Base-by-base conservation (phyloP, 2,888 invertebrate genomes). In the Horisme vitalbata region DNA sequence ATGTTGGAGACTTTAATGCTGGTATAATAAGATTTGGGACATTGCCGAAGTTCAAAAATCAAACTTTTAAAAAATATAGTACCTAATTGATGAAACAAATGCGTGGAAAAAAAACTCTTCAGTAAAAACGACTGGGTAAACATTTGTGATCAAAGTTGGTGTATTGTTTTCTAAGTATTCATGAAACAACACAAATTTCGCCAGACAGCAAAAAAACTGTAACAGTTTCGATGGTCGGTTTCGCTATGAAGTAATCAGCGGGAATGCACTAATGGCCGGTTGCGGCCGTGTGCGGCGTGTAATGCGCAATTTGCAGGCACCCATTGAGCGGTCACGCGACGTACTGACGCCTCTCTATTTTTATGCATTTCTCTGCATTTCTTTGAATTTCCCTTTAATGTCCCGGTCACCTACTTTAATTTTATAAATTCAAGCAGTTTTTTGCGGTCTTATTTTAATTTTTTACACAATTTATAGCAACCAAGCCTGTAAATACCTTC, bases 191-290 rank as follows among this genome's bases (percentile, higher is more conserved):
- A 65, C 54, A 43, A 62, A 69, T 70, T 71, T 69, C 61, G 63
- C 64, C 64, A 65, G 59, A 59, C 66, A 52, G 58, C 60, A 69
- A 78, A 78, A 18, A 75, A 79, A 77, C 59, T 77, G 78, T 78
- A 73, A 77, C 75, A 77, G 73, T 79, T 80, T 80, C 77, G 65
- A 80, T 81, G 75, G 76, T 77, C 74, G 77, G 75, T 80, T 81
- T 80, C 77, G 78, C 72, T 79, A 75, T 84, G 80, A 79, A 77
- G 83, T 85, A 86, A 85, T 87, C 78, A 72, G 68, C 71, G 80
- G 75, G 83, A 80, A 84, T 87, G 86, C 79, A 80, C 76, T 86
- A 85, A 85, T 85, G 79, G 77, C 66, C 71, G 76, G 77, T 83
- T 84, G 83, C 83, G 79, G 63, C 70, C 70, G 75, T 77, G 63